Evolutionary conservation across 2,888 invertebrate species (phyloP).

Genomic region (Merodon equestris): DNA sequence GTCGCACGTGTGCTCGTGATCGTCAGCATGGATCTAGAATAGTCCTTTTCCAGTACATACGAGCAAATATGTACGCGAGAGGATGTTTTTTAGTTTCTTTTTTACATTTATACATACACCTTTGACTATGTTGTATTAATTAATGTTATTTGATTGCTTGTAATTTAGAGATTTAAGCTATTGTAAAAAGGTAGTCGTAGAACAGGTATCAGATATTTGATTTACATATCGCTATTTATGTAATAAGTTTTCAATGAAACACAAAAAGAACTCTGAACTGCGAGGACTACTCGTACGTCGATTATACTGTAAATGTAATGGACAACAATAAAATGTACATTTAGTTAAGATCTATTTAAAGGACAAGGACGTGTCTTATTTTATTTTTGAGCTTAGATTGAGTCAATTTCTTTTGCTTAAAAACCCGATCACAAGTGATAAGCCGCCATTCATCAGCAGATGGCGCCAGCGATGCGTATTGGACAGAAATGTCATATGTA

Average conservation of each 20-base stretch:
- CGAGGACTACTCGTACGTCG: slow-evolving; percentile 42
- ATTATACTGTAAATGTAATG: slow-evolving; percentile 50
- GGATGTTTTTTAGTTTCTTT: slow-evolving; percentile 23
- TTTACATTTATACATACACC: background rate
- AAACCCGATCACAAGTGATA: too few species aligned
- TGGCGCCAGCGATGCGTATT: too few species aligned
- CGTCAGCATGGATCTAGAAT: slow-evolving; percentile 43
- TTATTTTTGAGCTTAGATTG: background rate
- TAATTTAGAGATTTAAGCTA: slow-evolving; percentile 44
- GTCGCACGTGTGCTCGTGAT: slow-evolving; percentile 35
- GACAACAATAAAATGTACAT: slow-evolving; percentile 43
- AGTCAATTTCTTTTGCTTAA: too few species aligned
- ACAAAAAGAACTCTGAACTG: slow-evolving; percentile 4
- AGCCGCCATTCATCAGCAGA: too few species aligned
- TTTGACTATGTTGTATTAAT: slow-evolving; percentile 13
- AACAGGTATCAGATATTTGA: slow-evolving; percentile 24
- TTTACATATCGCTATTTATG: slow-evolving; percentile 58
- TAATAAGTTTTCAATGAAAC: slow-evolving; percentile 38
- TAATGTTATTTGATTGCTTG: too few species aligned
- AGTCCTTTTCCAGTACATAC: too few species aligned
- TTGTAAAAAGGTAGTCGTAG: slow-evolving; percentile 61
- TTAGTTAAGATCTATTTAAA: slow-evolving; percentile 64
- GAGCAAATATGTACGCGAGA: slow-evolving; percentile 30
- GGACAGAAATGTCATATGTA: too few species aligned
- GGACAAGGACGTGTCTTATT: background rate